Percentiles rank a stretch among this genome's conserved stretches.
These are phyloP conservation scores for Gastrophryne carolinensis DNA, from an alignment of 2,797 vertebrate species.

Conservation along the genomic window DNA sequence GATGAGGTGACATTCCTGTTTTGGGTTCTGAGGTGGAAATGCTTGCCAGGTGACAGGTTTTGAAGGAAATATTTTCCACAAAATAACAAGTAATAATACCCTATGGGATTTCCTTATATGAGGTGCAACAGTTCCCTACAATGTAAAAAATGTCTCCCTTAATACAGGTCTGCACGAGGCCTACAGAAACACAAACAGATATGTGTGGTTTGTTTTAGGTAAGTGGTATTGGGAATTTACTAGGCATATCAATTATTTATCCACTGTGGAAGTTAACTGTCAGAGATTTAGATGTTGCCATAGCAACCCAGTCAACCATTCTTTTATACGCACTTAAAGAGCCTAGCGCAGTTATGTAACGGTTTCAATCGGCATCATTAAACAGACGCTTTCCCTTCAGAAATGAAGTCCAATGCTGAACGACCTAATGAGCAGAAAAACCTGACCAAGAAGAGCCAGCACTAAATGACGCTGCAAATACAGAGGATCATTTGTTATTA, in stretches of 20 bases:
- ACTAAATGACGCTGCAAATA: background rate
- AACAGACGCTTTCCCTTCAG: background rate
- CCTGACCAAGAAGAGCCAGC: background rate
- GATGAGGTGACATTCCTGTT: too few species aligned
- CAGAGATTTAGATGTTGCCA: constrained; percentile 34
- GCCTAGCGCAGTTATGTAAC: constrained; percentile 21
- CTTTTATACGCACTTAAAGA: constrained; percentile 16
- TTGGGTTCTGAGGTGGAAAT: too few species aligned
- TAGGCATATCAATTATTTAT: constrained; percentile 35
- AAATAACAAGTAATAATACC: too few species aligned
- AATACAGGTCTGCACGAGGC: too few species aligned
- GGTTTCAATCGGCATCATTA: constrained; percentile 15
- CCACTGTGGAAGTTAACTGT: constrained; percentile 18
- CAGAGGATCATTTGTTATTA: background rate
- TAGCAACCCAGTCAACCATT: constrained; percentile 16
- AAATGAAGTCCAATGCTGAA: background rate
- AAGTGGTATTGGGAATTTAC: constrained; percentile 5
- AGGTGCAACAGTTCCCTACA: too few species aligned
- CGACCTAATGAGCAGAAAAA: background rate
- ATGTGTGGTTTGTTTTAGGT: background rate
- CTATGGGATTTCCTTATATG: too few species aligned
- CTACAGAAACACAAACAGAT: background rate
- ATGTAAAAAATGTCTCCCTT: too few species aligned
- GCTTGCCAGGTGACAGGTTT: too few species aligned
- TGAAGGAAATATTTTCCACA: too few species aligned